Conservation (phyloP, 2,888 invertebrate genomes). For the Eristalinus sepulchralis region DNA sequence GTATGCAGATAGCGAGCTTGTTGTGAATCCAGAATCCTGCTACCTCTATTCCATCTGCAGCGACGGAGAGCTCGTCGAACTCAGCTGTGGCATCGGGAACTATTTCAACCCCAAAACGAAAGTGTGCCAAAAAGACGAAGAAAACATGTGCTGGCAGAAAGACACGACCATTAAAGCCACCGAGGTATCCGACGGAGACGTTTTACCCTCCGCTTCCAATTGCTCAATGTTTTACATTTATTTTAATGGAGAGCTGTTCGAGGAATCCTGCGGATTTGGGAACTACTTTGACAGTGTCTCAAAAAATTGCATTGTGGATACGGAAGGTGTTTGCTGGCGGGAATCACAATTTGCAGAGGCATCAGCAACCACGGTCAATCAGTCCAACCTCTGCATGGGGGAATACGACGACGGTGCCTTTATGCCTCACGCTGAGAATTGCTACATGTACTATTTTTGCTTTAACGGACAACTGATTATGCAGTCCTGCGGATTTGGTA, state of each 20-base stretch:
- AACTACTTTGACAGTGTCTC: slow-evolving; percentile 71
- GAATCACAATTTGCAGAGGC: background rate
- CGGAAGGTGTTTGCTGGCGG: slow-evolving; percentile 44
- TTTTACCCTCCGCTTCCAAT: slow-evolving; percentile 66
- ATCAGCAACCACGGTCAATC: background rate
- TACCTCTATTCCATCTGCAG: slow-evolving; percentile 75
- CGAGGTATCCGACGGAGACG: slow-evolving; percentile 74
- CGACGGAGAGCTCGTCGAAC: slow-evolving; percentile 69
- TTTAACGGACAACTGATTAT: slow-evolving; percentile 71
- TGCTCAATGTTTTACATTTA: slow-evolving; percentile 76
- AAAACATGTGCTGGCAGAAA: slow-evolving; percentile 47
- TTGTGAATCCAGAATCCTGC: slow-evolving; percentile 73
- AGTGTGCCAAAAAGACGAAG: slow-evolving; percentile 18
- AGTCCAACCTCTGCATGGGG: slow-evolving; percentile 11
- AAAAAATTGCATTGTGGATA: slow-evolving; percentile 26
- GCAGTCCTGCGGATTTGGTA: slow-evolving; percentile 69
- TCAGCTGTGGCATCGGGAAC: slow-evolving; percentile 69
- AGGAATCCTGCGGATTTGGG: slow-evolving; percentile 70
- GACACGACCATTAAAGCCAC: too few species aligned
- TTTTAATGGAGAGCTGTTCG: slow-evolving; percentile 69
- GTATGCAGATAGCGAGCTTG: slow-evolving; percentile 71
- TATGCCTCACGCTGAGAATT: slow-evolving; percentile 72
- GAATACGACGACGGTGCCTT: slow-evolving; percentile 72
- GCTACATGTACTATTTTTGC: slow-evolving; percentile 75
- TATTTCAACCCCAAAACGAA: slow-evolving; percentile 70